These are phyloP conservation scores for Lasioglossum albipes DNA, from an alignment of 1,140 invertebrate genomes.

Conservation along the genomic window DNA sequence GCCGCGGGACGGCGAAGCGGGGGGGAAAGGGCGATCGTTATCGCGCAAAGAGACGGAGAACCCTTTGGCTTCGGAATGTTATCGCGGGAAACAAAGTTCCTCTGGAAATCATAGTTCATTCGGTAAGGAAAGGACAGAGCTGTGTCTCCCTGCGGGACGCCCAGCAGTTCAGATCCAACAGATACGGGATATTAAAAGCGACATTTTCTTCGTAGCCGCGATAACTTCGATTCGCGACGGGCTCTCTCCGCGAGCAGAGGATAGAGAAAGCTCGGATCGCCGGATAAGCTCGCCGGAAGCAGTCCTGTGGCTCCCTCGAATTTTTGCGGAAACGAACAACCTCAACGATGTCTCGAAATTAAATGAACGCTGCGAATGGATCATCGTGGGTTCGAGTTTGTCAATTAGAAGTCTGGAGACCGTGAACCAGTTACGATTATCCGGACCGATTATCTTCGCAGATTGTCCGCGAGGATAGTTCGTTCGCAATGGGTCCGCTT, in stretches of 20 bases:
- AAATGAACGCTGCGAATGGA: conserved; percentile 12
- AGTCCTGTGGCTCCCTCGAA: neutral
- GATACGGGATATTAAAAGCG: conserved; percentile 72
- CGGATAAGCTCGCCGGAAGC: conserved; percentile 8
- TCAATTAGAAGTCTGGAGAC: neutral
- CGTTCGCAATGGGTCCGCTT: too few species aligned
- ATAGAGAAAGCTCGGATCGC: conserved; percentile 20
- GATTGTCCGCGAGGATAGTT: too few species aligned
- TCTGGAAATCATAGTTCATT: conserved; percentile 64
- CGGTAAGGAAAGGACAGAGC: conserved; percentile 62
- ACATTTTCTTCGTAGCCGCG: conserved; percentile 59
- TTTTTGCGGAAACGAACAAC: neutral
- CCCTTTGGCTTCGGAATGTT: conserved; percentile 64
- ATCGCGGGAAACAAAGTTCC: conserved; percentile 70
- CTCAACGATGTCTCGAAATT: neutral
- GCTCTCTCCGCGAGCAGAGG: neutral
- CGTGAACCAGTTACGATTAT: too few species aligned
- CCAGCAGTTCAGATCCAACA: conserved; percentile 67
- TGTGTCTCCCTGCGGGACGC: conserved; percentile 69
- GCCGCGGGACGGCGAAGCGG: too few species aligned
- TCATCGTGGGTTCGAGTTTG: conserved; percentile 3
- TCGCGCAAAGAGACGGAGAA: conserved; percentile 62
- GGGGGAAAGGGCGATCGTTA: conserved; percentile 44
- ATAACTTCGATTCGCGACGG: conserved; percentile 43
- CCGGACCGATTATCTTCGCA: too few species aligned